Percentiles rank a stretch among this genome's conserved stretches.
These are phyloP conservation scores for Sesamia nonagrioides DNA, from an alignment of 1,140 invertebrate species.

Conservation along the genomic window DNA sequence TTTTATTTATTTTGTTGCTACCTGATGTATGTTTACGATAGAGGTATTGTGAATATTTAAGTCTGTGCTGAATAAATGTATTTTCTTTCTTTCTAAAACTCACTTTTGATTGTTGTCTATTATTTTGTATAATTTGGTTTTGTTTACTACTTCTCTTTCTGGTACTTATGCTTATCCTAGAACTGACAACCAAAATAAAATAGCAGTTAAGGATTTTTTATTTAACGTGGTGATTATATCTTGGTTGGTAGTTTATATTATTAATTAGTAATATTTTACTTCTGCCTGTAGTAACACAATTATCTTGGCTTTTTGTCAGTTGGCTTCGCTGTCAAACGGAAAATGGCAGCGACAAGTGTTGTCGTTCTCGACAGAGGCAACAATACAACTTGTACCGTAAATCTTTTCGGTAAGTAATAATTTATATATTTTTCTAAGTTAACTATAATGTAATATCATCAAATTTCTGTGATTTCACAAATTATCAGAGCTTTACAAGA, in stretches of 20 bases:
- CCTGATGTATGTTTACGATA: too few species aligned
- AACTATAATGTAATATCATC: not conserved
- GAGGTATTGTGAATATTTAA: too few species aligned
- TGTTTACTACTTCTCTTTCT: too few species aligned
- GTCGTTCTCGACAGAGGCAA: conserved; percentile 97
- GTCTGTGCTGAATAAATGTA: too few species aligned
- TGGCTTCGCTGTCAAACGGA: conserved; percentile 85
- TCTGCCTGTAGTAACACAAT: conserved; percentile 26
- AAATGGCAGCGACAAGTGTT: conserved; percentile 96
- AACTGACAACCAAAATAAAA: too few species aligned
- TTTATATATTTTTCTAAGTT: conserved; percentile 40
- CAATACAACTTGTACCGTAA: conserved; percentile 98
- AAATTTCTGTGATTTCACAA: not conserved
- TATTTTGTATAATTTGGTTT: too few species aligned
- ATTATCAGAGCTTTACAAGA: conserved; percentile 37
- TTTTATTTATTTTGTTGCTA: too few species aligned
- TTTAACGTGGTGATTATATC: too few species aligned
- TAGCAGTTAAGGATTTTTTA: too few species aligned
- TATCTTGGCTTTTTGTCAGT: conserved; percentile 70
- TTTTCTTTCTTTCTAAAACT: too few species aligned
- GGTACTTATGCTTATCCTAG: too few species aligned
- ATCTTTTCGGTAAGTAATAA: conserved; percentile 94
- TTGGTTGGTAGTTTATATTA: conserved; percentile 5
- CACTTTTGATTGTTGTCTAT: too few species aligned
- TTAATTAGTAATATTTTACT: not conserved